phyloP scores from a whole-genome alignment of 2,797 vertebrate genomes.

The Heliangelus exortis region DNA sequence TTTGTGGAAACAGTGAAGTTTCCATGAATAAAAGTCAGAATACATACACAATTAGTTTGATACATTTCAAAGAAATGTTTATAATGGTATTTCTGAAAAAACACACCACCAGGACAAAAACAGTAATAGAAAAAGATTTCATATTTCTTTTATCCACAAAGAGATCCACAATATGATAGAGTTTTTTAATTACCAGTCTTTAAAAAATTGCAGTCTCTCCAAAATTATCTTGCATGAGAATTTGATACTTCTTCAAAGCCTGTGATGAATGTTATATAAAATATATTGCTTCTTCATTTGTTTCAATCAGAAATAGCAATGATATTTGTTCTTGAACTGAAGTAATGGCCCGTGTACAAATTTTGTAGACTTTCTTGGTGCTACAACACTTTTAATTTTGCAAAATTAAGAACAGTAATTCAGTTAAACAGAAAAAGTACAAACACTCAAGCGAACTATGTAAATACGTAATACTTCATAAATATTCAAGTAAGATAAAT shows the following conservation, averaged over 20 bases:
- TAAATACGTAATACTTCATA: neutral
- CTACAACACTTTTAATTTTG: neutral
- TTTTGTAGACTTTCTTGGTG: neutral
- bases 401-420: neutral
- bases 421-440: neutral
- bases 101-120: no score
- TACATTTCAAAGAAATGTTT: neutral
- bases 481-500: neutral
- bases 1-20: neutral
- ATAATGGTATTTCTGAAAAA: neutral
- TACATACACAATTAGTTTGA: neutral
- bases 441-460: neutral
- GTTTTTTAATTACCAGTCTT: neutral
- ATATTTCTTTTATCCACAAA: neutral
- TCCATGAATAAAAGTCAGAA: neutral
- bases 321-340: neutral
- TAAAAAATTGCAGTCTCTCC: neutral
- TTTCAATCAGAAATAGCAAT: neutral
- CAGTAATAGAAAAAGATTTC: neutral
- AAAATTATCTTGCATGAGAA: neutral
- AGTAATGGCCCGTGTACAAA: neutral
- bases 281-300: neutral
- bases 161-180: neutral
- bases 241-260: neutral
- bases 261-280: neutral